phyloP scores from a whole-genome alignment of 2,888 invertebrate species.

The Myopa tessellatipennis region DNA sequence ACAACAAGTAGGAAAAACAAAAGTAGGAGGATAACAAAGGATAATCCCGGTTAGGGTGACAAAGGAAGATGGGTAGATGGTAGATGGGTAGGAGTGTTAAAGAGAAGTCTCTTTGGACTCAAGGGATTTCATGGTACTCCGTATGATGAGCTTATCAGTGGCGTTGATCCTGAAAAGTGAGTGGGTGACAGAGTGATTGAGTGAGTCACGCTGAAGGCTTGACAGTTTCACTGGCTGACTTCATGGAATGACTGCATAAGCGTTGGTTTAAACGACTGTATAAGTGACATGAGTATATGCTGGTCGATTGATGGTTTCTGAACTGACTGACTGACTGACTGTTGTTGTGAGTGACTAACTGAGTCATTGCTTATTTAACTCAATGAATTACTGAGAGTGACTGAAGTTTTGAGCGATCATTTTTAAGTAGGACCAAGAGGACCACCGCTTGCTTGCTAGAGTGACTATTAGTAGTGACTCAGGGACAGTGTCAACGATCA shows the following conservation, averaged over 20 bases:
- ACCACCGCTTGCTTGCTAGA: no score
- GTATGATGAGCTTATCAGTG: not conserved
- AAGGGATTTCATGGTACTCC: not conserved
- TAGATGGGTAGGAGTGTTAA: not conserved
- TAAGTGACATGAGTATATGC: no score
- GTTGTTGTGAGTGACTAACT: not conserved
- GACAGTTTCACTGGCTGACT: no score
- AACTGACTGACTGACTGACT: not conserved
- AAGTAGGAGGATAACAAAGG: not conserved
- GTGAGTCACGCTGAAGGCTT: not conserved
- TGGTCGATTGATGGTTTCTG: no score
- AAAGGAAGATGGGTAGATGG: not conserved
- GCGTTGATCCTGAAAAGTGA: not conserved
- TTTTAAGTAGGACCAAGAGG: no score
- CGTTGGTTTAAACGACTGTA: no score
- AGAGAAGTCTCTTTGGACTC: not conserved
- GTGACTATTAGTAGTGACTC: no score
- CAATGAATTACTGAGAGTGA: no score
- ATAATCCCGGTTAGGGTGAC: not conserved
- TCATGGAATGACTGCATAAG: no score
- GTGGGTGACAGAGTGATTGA: constrained; percentile 5
- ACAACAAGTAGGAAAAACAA: not conserved
- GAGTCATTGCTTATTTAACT: no score
- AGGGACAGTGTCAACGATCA: no score
- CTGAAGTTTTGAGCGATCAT: no score